phyloP scores from a whole-genome alignment of 1,140 invertebrate species.

The Drosophila pseudoananassae region DNA sequence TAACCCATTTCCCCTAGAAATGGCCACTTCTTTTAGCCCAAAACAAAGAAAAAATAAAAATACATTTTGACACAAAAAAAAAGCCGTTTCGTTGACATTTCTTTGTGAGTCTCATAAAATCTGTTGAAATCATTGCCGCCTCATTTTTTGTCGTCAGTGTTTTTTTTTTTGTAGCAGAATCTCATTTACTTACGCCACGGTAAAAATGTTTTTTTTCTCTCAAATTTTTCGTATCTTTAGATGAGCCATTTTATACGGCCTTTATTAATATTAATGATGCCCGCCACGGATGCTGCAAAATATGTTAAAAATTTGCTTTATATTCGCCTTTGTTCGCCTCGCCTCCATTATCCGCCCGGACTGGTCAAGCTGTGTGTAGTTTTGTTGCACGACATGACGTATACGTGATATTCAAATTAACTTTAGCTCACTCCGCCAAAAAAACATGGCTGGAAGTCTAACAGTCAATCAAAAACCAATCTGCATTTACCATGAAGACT shows the following conservation, averaged over 20 bases:
- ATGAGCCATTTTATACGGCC: constrained; percentile 58
- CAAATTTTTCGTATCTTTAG: constrained; percentile 60
- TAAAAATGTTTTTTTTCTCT: constrained; percentile 19
- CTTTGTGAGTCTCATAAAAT: constrained; percentile 54
- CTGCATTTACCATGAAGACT: constrained; percentile 46
- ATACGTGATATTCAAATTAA: constrained; percentile 47
- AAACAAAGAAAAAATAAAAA: constrained; percentile 24
- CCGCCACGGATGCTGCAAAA: constrained; percentile 54
- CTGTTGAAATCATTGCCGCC: constrained; percentile 52
- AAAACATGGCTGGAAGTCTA: constrained; percentile 31
- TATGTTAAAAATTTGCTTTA: constrained; percentile 41
- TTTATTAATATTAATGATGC: constrained; percentile 81
- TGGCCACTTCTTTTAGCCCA: constrained; percentile 26
- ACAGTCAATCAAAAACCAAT: constrained; percentile 76
- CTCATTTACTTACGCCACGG: constrained; percentile 47
- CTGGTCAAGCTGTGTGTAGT: constrained; percentile 28
- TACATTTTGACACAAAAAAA: constrained; percentile 54
- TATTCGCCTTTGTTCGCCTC: constrained; percentile 10
- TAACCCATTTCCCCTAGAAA: constrained; percentile 57
- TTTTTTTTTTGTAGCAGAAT: constrained; percentile 14
- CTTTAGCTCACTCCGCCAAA: not conserved
- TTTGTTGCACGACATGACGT: constrained; percentile 28
- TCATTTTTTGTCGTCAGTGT: constrained; percentile 5
- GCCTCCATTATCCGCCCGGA: not conserved
- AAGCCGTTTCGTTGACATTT: constrained; percentile 38